These are phyloP conservation scores for Poeciliopsis turrubarensis DNA, from an alignment of 2,113 vertebrate genomes.

Conservation along the genomic window DNA sequence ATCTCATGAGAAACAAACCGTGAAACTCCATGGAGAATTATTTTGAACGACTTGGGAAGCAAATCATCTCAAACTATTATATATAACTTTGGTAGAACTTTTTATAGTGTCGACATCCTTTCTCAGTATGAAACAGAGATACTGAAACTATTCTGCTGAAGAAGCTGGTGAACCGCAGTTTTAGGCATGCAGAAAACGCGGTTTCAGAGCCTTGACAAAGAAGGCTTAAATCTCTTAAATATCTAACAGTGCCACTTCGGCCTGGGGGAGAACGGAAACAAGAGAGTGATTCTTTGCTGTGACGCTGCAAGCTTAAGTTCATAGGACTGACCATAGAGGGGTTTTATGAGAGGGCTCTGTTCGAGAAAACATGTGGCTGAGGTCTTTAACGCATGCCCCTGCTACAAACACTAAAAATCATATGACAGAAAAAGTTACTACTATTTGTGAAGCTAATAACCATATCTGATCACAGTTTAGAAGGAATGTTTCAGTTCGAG, in stretches of 20 bases:
- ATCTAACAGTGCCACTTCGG: constrained; percentile 62
- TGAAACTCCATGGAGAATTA: constrained; percentile 51
- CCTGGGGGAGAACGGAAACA: constrained; percentile 60
- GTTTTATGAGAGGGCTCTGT: constrained; percentile 42
- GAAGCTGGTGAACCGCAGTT: constrained; percentile 7
- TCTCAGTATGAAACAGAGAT: constrained; percentile 22
- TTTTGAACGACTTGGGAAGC: constrained; percentile 53
- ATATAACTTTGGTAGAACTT: constrained; percentile 34
- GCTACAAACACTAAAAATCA: constrained; percentile 57
- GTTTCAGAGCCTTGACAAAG: constrained; percentile 58
- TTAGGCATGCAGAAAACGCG: constrained; percentile 42
- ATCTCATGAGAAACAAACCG: constrained; percentile 65
- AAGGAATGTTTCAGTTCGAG: constrained; percentile 42
- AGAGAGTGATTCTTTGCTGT: constrained; percentile 68
- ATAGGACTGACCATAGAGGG: constrained; percentile 47
- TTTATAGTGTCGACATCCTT: constrained; percentile 39
- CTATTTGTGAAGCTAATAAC: constrained; percentile 52
- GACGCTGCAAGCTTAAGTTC: constrained; percentile 66
- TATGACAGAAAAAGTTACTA: constrained; percentile 46
- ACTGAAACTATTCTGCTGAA: constrained; percentile 36
- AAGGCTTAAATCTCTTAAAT: constrained; percentile 69
- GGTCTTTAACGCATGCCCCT: constrained; percentile 36
- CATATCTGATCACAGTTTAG: constrained; percentile 45
- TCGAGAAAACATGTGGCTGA: constrained; percentile 40
- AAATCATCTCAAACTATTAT: constrained; percentile 53